A percentile compares a stretch with the other conserved stretches of the same genome.
phyloP scores from a whole-genome alignment of 2,113 vertebrate genomes.

The Cebidichthys violaceus region DNA sequence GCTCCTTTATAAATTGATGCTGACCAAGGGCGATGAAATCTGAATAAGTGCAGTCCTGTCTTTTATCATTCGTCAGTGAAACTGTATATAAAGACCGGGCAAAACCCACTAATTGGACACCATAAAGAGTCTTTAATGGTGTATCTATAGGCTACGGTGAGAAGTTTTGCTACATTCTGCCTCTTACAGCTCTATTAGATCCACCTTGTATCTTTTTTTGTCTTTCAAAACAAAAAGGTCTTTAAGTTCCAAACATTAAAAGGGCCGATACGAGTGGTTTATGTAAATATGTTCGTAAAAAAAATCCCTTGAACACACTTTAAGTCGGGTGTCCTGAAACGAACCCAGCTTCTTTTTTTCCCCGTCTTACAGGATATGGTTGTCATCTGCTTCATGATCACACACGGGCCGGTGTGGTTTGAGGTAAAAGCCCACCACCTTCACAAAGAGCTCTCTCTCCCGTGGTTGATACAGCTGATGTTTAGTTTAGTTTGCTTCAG shows the following conservation, averaged over 20 bases:
- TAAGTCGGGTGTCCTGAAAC: constrained; percentile 78
- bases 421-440: too few relatives aligned
- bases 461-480: too few relatives aligned
- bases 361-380: too few relatives aligned
- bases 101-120: constrained; percentile 1
- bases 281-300: not conserved
- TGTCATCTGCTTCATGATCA: too few relatives aligned
- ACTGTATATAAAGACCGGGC: not conserved
- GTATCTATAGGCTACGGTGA: constrained; percentile 39
- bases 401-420: too few relatives aligned
- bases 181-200: constrained; percentile 36
- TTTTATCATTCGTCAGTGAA: not conserved
- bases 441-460: too few relatives aligned
- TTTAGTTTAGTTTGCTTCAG: too few relatives aligned
- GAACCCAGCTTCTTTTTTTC: constrained; percentile 66
- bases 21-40: too few relatives aligned
- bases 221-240: constrained; percentile 15
- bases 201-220: constrained; percentile 34
- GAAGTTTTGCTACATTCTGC: constrained; percentile 40
- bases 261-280: constrained; percentile 26
- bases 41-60: too few relatives aligned
- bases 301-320: not conserved
- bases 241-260: constrained; percentile 37
- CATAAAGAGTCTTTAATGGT: constrained; percentile 6
- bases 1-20: too few relatives aligned